Evolutionary conservation across 2,797 vertebrate species (phyloP).

Genomic region (Neostethus bicornis): DNA sequence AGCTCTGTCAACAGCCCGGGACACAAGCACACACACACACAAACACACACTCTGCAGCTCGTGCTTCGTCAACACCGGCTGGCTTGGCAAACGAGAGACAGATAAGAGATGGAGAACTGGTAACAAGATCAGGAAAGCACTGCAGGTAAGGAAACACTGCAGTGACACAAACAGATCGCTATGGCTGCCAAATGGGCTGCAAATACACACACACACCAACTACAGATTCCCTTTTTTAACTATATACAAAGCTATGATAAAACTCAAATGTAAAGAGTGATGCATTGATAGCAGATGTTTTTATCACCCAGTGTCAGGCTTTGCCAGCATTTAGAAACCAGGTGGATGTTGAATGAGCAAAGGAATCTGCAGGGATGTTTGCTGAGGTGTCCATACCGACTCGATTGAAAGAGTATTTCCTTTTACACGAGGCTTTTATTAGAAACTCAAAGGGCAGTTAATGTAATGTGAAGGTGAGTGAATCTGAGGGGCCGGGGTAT

Average conservation of each 20-base stretch:
- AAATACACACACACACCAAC: not conserved
- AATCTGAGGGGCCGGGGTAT: not conserved
- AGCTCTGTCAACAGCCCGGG: constrained; percentile 58
- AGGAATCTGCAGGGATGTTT: constrained; percentile 3
- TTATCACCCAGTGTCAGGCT: too few relatives aligned
- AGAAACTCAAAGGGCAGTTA: not conserved
- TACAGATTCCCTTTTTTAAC: not conserved
- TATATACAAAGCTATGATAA: not conserved
- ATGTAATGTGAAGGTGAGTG: not conserved
- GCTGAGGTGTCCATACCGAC: constrained; percentile 10
- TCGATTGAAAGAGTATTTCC: not conserved
- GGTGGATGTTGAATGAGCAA: not conserved
- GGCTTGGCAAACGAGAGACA: constrained; percentile 51
- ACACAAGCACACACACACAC: constrained; percentile 38
- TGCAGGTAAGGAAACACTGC: constrained; percentile 57
- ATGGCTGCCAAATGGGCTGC: constrained; percentile 1
- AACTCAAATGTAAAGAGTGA: too few relatives aligned
- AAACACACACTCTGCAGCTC: constrained; percentile 51
- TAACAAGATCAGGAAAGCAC: constrained; percentile 58
- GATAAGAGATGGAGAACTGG: constrained; percentile 36
- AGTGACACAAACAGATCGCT: constrained; percentile 1
- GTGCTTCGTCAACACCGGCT: constrained; percentile 63
- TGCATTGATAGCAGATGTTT: too few relatives aligned
- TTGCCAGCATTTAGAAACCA: too few relatives aligned
- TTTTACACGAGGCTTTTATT: not conserved